Evolutionary conservation across 2,113 vertebrate genomes (phyloP).

Genomic region (Ailurus styani): DNA sequence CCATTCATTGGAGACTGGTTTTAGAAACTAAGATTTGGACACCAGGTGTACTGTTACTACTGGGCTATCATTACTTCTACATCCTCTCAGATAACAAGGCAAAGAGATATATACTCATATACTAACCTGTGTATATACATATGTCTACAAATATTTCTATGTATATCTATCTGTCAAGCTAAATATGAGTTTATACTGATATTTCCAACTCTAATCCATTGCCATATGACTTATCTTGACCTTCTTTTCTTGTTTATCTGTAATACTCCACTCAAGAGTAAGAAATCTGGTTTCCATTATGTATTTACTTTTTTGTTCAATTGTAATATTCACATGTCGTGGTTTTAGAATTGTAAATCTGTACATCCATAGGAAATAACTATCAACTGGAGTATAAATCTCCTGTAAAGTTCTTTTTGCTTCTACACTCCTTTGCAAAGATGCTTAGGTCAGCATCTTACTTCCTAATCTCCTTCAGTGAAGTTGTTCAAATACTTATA

Average conservation of each 20-base stretch:
- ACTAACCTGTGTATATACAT: background rate
- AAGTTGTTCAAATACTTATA: background rate
- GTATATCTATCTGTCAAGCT: background rate
- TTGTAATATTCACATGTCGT: background rate
- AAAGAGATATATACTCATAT: background rate
- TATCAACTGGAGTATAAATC: background rate
- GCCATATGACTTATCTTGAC: background rate
- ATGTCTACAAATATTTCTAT: background rate
- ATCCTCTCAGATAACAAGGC: background rate
- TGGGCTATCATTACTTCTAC: background rate
- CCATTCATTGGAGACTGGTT: background rate
- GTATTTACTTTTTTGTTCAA: background rate
- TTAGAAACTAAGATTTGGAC: background rate
- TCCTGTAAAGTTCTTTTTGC: background rate
- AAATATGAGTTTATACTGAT: background rate
- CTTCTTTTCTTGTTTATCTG: background rate
- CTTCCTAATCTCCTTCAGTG: background rate
- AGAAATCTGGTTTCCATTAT: background rate
- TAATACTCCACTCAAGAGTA: background rate
- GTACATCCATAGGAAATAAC: background rate
- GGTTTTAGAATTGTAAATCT: background rate
- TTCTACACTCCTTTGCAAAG: background rate
- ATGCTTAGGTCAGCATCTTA: background rate
- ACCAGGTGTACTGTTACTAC: background rate
- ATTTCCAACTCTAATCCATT: background rate